Evolutionary conservation across 2,113 vertebrate species (phyloP).

Genomic region (Oxyura jamaicensis): DNA sequence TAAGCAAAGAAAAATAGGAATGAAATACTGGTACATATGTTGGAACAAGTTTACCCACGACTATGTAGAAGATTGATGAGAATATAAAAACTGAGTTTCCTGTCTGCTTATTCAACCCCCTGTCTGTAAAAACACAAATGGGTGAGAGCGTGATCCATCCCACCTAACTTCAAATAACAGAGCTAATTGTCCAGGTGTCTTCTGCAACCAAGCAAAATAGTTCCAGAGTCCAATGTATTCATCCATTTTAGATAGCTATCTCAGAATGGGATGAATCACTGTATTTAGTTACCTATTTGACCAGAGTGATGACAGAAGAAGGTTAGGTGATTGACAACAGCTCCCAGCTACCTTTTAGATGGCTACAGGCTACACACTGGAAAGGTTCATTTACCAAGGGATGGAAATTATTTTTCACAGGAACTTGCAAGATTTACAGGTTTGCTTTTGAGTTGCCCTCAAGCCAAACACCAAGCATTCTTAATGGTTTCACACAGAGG

Average conservation of each 20-base stretch:
- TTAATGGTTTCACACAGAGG: neutral
- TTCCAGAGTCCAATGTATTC: neutral
- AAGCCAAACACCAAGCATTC: neutral
- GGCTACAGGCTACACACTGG: neutral
- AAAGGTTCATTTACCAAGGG: neutral
- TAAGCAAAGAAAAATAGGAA: neutral
- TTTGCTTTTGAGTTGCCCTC: neutral
- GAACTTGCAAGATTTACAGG: neutral
- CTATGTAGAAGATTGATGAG: neutral
- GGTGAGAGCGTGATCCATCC: neutral
- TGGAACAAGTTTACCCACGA: neutral
- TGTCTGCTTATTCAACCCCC: neutral
- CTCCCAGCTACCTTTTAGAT: neutral
- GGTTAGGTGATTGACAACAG: neutral
- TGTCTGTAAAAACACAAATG: neutral
- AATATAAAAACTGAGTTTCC: neutral
- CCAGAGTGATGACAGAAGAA: neutral
- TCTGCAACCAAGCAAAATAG: neutral
- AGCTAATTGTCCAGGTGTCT: neutral
- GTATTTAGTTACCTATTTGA: neutral
- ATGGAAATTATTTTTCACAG: neutral
- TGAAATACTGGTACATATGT: accelerated
- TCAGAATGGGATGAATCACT: neutral
- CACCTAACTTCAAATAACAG: neutral
- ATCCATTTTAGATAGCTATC: neutral